phyloP scores from a whole-genome alignment of 2,888 invertebrate genomes.

The Helobdella robusta region DNA sequence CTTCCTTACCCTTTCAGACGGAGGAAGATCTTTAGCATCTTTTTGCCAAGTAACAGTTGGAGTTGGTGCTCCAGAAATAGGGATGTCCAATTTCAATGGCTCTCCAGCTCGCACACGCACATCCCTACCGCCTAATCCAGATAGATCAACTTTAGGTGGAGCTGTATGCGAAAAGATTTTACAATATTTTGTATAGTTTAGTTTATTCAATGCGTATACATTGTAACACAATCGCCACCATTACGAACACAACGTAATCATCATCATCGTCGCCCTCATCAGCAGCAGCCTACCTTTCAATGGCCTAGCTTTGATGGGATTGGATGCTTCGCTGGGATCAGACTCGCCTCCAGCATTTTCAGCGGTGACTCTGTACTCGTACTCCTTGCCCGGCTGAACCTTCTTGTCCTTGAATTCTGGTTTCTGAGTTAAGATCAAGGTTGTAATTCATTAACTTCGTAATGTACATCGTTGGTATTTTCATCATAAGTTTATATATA shows the following conservation, averaged over 20 bases:
- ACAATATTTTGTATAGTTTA: neutral
- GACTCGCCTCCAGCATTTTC: slow-evolving; percentile 50
- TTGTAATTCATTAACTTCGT: neutral
- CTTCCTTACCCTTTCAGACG: slow-evolving; percentile 21
- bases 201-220: neutral
- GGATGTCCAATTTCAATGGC: slow-evolving; percentile 84
- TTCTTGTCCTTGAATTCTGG: slow-evolving; percentile 49
- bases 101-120: slow-evolving; percentile 93
- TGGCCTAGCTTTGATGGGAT: slow-evolving; percentile 46
- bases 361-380: slow-evolving; percentile 52
- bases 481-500: neutral
- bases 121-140: slow-evolving; percentile 73
- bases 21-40: slow-evolving; percentile 31
- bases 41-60: slow-evolving; percentile 79
- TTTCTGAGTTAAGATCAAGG: slow-evolving; percentile 21
- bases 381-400: slow-evolving; percentile 67
- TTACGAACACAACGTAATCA: no score
- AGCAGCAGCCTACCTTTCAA: slow-evolving; percentile 42
- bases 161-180: slow-evolving; percentile 54
- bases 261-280: no score
- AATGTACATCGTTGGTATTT: neutral
- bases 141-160: slow-evolving; percentile 80
- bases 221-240: no score
- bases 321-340: slow-evolving; percentile 44
- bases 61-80: slow-evolving; percentile 83